Conservation (phyloP, 1,140 invertebrate genomes). For the Tribolium madens region DNA sequence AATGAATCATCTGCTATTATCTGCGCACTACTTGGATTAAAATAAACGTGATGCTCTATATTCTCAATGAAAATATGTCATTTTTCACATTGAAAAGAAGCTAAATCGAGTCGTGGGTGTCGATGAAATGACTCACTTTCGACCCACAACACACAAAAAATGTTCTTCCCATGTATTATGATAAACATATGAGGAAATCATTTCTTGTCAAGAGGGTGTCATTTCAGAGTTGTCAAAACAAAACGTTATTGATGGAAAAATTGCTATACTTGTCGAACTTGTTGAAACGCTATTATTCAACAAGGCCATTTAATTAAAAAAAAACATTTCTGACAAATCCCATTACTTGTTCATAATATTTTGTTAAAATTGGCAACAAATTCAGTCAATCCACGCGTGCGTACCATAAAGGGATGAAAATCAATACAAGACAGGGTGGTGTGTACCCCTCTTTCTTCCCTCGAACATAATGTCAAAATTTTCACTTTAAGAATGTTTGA, state of each 20-base stretch:
- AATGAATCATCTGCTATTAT: conserved; percentile 10
- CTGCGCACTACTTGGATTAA: neutral
- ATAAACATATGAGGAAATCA: neutral
- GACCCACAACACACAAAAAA: conserved; percentile 2
- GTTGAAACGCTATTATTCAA: neutral
- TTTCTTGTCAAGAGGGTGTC: neutral
- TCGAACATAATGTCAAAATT: conserved; percentile 11
- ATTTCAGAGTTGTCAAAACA: neutral
- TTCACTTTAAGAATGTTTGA: neutral
- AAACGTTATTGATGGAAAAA: neutral
- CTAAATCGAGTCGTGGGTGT: conserved; percentile 7
- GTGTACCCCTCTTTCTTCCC: conserved; percentile 6
- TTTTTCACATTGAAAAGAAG: neutral
- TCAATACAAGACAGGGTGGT: conserved; percentile 39
- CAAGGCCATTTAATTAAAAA: neutral
- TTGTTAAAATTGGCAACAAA: conserved; percentile 29
- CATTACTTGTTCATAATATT: neutral
- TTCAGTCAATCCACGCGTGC: conserved; percentile 21
- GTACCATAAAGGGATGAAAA: conserved; percentile 32
- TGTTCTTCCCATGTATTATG: neutral
- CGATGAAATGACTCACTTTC: conserved; percentile 1
- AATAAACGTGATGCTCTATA: conserved; percentile 32
- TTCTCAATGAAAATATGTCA: conserved; percentile 12
- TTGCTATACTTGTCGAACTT: too few relatives aligned
- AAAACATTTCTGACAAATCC: too few relatives aligned